Percentiles rank a stretch among this genome's conserved stretches.
Evolutionary conservation across 2,113 vertebrate genomes (phyloP).

Genomic region (Upupa epops): DNA sequence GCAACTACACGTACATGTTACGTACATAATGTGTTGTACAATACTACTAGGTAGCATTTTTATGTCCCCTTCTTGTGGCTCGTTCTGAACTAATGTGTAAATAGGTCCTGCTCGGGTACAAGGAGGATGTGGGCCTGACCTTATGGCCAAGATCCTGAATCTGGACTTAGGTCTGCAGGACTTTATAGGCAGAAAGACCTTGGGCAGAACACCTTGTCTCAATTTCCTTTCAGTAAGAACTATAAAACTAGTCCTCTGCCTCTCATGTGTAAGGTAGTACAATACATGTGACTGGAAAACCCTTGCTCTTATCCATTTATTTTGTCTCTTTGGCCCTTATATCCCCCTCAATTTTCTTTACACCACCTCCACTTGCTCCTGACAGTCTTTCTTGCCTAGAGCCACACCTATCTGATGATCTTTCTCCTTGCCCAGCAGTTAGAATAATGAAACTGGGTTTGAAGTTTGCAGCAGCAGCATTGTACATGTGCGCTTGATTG

Average conservation of each 20-base stretch:
- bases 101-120: background rate
- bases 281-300: background rate
- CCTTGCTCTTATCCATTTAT: background rate
- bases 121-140: background rate
- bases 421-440: background rate
- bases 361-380: background rate
- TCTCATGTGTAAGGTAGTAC: background rate
- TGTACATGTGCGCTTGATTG: rapidly evolving
- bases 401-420: background rate
- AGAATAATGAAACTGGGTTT: background rate
- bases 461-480: rapidly evolving
- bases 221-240: background rate
- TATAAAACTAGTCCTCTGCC: background rate
- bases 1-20: background rate
- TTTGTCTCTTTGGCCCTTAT: background rate
- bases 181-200: background rate
- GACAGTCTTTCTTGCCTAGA: background rate
- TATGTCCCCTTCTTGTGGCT: background rate
- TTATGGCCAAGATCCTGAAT: background rate
- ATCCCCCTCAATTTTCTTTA: background rate
- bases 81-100: background rate
- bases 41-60: background rate
- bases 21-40: background rate
- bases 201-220: background rate
- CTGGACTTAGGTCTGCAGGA: background rate